phyloP scores from a whole-genome alignment of 2,888 invertebrate species.

The Tachystola acroxantha region DNA sequence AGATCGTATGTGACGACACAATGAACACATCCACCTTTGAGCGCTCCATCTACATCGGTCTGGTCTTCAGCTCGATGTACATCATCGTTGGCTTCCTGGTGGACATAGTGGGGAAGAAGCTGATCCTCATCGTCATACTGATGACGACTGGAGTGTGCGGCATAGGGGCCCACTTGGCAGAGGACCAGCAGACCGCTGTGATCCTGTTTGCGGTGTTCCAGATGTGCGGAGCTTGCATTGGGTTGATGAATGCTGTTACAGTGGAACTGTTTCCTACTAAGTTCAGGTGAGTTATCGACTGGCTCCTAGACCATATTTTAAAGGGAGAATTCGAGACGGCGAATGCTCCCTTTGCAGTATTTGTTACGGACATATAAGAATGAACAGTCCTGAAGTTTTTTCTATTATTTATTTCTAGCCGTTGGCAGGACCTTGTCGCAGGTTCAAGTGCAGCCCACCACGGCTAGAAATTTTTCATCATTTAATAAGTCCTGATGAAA shows the following conservation, averaged over 20 bases:
- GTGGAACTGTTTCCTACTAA: slow-evolving; percentile 80
- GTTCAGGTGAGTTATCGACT: slow-evolving; percentile 38
- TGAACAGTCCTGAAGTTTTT: too few relatives aligned
- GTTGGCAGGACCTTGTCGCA: too few relatives aligned
- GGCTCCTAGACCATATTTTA: too few relatives aligned
- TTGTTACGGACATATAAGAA: too few relatives aligned
- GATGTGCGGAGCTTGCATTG: slow-evolving; percentile 77
- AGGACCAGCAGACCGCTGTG: slow-evolving; percentile 76
- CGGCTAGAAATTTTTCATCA: too few relatives aligned
- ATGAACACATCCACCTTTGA: slow-evolving; percentile 81
- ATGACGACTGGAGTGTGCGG: slow-evolving; percentile 41
- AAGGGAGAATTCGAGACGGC: not conserved
- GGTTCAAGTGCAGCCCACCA: too few relatives aligned
- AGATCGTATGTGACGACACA: slow-evolving; percentile 64
- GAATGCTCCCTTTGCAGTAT: too few relatives aligned
- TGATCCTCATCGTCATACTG: slow-evolving; percentile 62
- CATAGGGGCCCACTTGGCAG: slow-evolving; percentile 78
- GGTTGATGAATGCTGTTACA: slow-evolving; percentile 76
- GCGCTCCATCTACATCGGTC: slow-evolving; percentile 82
- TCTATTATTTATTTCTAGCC: too few relatives aligned
- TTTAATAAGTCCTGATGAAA: too few relatives aligned
- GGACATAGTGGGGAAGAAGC: slow-evolving; percentile 71
- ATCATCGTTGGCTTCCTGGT: slow-evolving; percentile 80
- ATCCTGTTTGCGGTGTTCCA: slow-evolving; percentile 76
- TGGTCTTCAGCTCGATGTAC: slow-evolving; percentile 81